Base-by-base conservation (phyloP, 2,113 vertebrate species). In the Colistium nudipinnis region DNA sequence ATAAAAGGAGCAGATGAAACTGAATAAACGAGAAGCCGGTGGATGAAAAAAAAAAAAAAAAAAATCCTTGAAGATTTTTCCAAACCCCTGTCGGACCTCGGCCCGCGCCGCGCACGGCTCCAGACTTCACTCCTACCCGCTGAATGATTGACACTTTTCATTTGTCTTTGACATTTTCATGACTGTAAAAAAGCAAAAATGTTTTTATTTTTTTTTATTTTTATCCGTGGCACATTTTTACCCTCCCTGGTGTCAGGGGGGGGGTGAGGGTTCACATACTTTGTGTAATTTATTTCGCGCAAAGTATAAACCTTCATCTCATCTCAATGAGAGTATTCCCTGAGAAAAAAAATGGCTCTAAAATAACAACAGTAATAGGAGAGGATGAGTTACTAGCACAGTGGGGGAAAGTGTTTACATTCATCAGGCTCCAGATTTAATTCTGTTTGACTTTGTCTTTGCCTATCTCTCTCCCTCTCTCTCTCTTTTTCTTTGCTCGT, bases 1-100 rank as follows among this genome's bases (percentile, higher is more conserved):
- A 89, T 83, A 86, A 87, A 88, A 87, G 81, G 74, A 81, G 74
- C 76, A 85, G 80, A 89, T 90, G 82, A 90, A 90, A 89, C 75
- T 12, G 89, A 87, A 90, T 90, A 85, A 78, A 88, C 71, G 25
- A 89, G 78, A 19, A 86, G 81, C 65, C 70, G 2, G 13, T 22
- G 43, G 82, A 80, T 74, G n/a, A n/a, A n/a, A n/a, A n/a, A n/a
- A 60, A 73, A 70, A 85, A 81, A 61, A n/a, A 24, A 60, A 73
- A 70, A 85, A 81, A 61, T 79, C 81, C 70, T 86, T 76, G 85
- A 86, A 86, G 81, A 78, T 73, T 87, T n/a, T 83, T 84, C 75
- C 77, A 83, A 85, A 45, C 78, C 77, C 70, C 80, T 69, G 79
- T 49, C 55, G 79, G 84, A 83, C 76, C 68, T 30, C 61, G 1